Percentiles rank a stretch among this genome's conserved stretches.
Evolutionary conservation across 2,113 vertebrate genomes (phyloP).

Genomic region (Oreochromis spilurus): DNA sequence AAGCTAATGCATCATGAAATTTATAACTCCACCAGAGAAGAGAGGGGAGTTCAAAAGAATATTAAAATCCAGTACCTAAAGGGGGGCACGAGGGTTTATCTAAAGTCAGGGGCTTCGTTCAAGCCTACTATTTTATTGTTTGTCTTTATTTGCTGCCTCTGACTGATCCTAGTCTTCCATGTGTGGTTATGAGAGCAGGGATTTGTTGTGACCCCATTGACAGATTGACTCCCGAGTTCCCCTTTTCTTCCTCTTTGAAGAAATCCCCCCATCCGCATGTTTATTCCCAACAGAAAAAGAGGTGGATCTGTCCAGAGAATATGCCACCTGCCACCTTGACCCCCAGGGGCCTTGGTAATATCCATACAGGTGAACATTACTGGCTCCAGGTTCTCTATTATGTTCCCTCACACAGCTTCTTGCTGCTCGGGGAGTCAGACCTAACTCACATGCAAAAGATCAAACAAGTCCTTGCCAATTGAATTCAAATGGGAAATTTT

Average conservation of each 20-base stretch:
- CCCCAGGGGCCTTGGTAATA: conserved; percentile 71
- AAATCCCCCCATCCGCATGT: conserved; percentile 37
- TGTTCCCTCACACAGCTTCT: conserved; percentile 57
- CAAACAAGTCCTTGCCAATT: conserved; percentile 72
- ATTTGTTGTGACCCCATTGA: conserved; percentile 65
- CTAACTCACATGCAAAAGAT: conserved; percentile 72
- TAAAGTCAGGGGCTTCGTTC: conserved; percentile 67
- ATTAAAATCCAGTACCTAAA: conserved; percentile 69
- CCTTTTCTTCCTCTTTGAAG: conserved; percentile 52
- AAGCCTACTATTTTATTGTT: conserved; percentile 61
- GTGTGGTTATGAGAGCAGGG: conserved; percentile 50
- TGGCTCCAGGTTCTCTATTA: conserved; percentile 68
- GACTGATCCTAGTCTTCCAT: conserved; percentile 54
- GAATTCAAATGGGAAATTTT: conserved; percentile 75
- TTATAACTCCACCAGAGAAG: conserved; percentile 38
- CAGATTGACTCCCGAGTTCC: conserved; percentile 55
- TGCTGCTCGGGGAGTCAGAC: conserved; percentile 61
- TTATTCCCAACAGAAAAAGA: conserved; percentile 56
- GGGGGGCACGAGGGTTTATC: conserved; percentile 62
- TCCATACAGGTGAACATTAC: conserved; percentile 74
- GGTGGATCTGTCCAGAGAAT: conserved; percentile 59
- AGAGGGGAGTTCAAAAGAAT: conserved; percentile 70
- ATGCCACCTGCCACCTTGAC: conserved; percentile 63
- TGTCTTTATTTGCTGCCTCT: conserved; percentile 65
- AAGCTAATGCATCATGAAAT: conserved; percentile 57